Conservation (phyloP, 2,888 invertebrate species). For the Mantis religiosa region DNA sequence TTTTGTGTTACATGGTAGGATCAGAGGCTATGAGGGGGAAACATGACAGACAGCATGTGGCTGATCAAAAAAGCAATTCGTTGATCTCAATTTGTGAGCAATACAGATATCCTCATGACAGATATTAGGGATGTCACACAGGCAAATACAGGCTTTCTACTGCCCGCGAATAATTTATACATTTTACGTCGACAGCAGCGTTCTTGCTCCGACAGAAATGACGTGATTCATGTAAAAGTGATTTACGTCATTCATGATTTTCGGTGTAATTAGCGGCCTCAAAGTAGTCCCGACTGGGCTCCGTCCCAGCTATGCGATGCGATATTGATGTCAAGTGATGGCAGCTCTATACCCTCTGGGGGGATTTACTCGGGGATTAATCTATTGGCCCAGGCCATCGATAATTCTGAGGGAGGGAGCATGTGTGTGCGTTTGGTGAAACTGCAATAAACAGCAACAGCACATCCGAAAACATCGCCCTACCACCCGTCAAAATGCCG, state of each 20-base stretch:
- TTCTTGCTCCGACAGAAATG: neutral
- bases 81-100: neutral
- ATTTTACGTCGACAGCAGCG: neutral
- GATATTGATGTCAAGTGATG: neutral
- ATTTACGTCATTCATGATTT: constrained; percentile 5
- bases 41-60: neutral
- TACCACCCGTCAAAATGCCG: neutral
- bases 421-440: neutral
- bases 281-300: neutral
- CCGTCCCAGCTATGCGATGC: neutral
- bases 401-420: neutral
- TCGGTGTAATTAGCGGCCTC: neutral
- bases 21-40: neutral
- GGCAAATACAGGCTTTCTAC: neutral
- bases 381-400: neutral
- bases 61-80: neutral
- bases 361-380: neutral
- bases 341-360: neutral
- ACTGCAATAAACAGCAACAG: neutral
- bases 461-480: neutral
- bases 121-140: neutral
- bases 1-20: neutral
- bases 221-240: constrained; percentile 8
- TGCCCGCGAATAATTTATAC: neutral
- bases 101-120: neutral